A percentile compares a stretch with the other conserved stretches of the same genome.
phyloP scores from a whole-genome alignment of 2,888 invertebrate genomes.

The Vannuccia rotundouncinata region DNA sequence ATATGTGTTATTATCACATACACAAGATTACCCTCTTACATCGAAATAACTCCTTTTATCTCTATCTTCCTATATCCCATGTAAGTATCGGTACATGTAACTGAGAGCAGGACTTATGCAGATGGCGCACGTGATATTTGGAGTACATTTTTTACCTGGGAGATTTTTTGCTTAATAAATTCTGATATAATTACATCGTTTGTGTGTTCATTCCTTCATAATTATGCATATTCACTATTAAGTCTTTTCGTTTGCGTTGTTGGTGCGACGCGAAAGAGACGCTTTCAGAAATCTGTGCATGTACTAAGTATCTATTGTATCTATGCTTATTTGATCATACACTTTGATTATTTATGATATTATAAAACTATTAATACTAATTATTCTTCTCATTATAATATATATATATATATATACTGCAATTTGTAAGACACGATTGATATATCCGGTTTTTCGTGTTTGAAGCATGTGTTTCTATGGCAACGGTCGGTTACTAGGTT shows the following conservation, averaged over 20 bases:
- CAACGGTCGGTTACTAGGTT: too few species aligned
- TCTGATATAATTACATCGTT: neutral
- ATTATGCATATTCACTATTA: conserved; percentile 17
- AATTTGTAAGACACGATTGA: neutral
- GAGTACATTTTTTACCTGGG: conserved; percentile 17
- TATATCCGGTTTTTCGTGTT: neutral
- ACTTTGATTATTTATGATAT: neutral
- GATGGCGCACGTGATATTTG: neutral
- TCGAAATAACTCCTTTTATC: neutral
- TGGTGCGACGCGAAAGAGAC: neutral
- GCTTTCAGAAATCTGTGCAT: neutral
- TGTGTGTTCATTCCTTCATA: neutral
- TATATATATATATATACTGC: too few species aligned
- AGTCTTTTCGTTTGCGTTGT: conserved; percentile 7
- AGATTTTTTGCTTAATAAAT: conserved; percentile 22
- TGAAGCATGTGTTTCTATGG: too few species aligned
- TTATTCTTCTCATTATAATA: neutral
- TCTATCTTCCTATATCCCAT: neutral
- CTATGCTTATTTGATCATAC: neutral
- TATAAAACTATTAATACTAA: neutral
- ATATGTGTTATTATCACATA: neutral
- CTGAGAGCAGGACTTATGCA: neutral
- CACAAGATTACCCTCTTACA: neutral
- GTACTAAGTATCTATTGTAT: neutral
- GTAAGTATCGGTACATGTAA: neutral